Base-by-base conservation (phyloP, 2,888 invertebrate genomes). In the Phlogophora meticulosa region DNA sequence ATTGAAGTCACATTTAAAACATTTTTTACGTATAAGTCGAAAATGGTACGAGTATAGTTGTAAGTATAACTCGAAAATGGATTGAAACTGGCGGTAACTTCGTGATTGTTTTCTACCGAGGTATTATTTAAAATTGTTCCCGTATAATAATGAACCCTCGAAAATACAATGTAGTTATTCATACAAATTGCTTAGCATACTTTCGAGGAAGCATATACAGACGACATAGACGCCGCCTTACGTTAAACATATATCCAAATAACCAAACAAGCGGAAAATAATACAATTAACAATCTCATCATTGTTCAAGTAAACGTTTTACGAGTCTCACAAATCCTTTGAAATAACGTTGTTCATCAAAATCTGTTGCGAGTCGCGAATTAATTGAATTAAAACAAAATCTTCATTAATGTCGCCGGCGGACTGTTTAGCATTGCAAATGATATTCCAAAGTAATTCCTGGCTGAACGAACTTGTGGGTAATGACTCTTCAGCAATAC, bases 381-480 rank as follows among this genome's bases (percentile, higher is more conserved):
- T 64, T 73, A 80, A 81, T 80, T 70, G 69, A 80, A 76, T 78
- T 60, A 76, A 63, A 74, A 68, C 51, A 51, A 72, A 76, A 68
- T 73, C 60, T 73, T 52, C 60, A 58, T 69, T 62, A 59, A 62
- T 66, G 46, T 55, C 17, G 49, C 13, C 17, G 45, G 32, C 46
- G 15, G 38, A 10, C 71, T 76, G 43, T 53, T 81, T 65, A 71
- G 80, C 68, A 73, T 71, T 80, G 70, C 74, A 72, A 82, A 82
- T 79, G 24, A 53, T 53, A 43, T 24, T 42, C 38, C 42, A 1
- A 22, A 52, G 20, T 56, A 49, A 64, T 59, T 65, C 48, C n/a
- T 40, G 22, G 40, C 28, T 42, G 28, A 63, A 75, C 53, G 69
- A 63, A 57, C 61, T 64, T 34, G 22, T 38, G 55, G 53, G 40